Base-by-base conservation (phyloP, 2,113 vertebrate genomes). In the Elachura formosa region DNA sequence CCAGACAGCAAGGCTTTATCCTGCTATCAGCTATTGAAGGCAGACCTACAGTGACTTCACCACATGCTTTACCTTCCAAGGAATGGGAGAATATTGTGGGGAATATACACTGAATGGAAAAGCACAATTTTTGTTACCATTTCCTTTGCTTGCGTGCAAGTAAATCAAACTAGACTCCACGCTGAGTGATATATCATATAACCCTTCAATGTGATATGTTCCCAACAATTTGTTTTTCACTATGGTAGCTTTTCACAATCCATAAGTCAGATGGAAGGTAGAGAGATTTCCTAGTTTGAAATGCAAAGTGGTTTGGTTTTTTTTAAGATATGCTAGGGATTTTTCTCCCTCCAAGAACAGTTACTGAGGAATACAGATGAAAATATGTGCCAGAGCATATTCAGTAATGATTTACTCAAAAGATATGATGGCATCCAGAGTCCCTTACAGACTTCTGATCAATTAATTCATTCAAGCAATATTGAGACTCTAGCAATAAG, bases 191-290 rank as follows among this genome's bases (percentile, higher is more conserved):
- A 68, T 33, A 97, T 96, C 95, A 93, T 95, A 87, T 34, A 91
- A 84, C 91, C 78, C 64, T 94, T 81, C 75, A 5, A 75, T 87
- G 89, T 86, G 90, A 95, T 96, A 94, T 56, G 93, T 93, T 95
- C 77, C 88, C 87, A 91, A 90, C 64, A 0, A 89, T 95, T 94
- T 97, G 73, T 93, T 97, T 97, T 95, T 95, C 94, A 93, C 93
- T 89, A 90, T n/a, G 25, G 82, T 95, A 96, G 92, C 87, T 95
- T 95, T 96, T 96, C 95, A 87, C 78, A 96, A 96, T 96, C 84
- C 89, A 14, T 93, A 96, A 90, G 84, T 97, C 84, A 96, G 90
- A 89, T 72, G 71, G 67, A 94, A 87, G 11, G 6, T 38, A 84
- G 49, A 84, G 76, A 94, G 66, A 87, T 96, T 93, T 87, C 84